phyloP scores from a whole-genome alignment of 2,797 vertebrate genomes.

The Knipowitschia caucasica region DNA sequence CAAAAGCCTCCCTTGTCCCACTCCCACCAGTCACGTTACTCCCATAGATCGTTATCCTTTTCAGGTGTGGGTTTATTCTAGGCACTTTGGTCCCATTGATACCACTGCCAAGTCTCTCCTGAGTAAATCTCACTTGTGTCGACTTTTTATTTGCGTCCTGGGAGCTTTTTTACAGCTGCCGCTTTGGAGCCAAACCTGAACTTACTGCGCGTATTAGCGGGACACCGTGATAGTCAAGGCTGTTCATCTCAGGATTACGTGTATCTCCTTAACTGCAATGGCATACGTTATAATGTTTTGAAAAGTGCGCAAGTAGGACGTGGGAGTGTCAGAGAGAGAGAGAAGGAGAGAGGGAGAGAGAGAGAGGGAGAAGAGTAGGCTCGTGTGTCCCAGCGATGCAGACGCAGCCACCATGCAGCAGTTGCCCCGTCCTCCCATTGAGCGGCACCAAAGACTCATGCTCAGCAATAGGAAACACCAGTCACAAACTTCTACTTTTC shows the following conservation, averaged over 20 bases:
- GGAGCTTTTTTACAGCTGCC: slow-evolving; percentile 49
- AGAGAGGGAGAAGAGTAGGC: not conserved
- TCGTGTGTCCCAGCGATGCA: slow-evolving; percentile 39
- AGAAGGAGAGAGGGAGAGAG: too few relatives aligned
- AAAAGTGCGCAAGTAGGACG: not conserved
- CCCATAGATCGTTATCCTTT: slow-evolving; percentile 18
- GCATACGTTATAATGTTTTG: slow-evolving; percentile 17
- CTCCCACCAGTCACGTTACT: slow-evolving; percentile 36
- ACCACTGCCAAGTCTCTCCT: slow-evolving; percentile 29
- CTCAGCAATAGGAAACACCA: slow-evolving; percentile 28
- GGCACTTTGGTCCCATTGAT: slow-evolving; percentile 18
- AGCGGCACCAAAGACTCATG: slow-evolving; percentile 89
- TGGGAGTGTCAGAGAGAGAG: not conserved
- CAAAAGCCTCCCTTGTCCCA: slow-evolving; percentile 16
- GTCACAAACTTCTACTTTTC: slow-evolving; percentile 15
- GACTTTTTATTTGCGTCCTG: slow-evolving; percentile 46
- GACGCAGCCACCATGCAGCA: slow-evolving; percentile 73
- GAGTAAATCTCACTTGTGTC: slow-evolving; percentile 47
- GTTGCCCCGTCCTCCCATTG: slow-evolving; percentile 84
- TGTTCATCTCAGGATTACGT: slow-evolving; percentile 7
- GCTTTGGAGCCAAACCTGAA: slow-evolving; percentile 40
- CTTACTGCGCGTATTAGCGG: slow-evolving; percentile 42
- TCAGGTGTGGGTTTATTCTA: slow-evolving; percentile 18
- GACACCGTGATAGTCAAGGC: not conserved
- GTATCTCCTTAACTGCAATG: slow-evolving; percentile 13